phyloP scores from a whole-genome alignment of 2,113 vertebrate species.

The Salminus brasiliensis region DNA sequence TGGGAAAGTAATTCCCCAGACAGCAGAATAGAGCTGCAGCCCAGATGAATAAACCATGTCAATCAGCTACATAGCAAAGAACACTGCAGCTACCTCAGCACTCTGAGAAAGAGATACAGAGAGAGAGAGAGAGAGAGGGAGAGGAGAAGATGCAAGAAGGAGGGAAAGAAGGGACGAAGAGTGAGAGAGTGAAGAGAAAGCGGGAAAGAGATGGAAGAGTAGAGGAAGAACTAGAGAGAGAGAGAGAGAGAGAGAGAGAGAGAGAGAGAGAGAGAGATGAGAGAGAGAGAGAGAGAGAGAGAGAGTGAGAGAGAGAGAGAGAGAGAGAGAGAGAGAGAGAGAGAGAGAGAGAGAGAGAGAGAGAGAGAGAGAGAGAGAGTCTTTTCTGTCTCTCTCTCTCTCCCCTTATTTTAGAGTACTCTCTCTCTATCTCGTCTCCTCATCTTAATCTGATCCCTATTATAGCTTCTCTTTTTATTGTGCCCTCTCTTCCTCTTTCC shows the following conservation, averaged over 20 bases:
- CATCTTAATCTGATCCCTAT: conserved; percentile 32
- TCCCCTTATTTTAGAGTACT: conserved; percentile 20
- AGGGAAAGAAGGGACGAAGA: not conserved
- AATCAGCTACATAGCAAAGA: conserved; percentile 43
- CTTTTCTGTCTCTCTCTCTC: not conserved
- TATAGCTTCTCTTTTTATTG: not conserved
- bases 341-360: not conserved
- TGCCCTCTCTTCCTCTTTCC: not conserved
- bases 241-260: not conserved
- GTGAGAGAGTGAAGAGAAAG: not conserved
- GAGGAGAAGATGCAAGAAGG: not conserved
- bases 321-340: not conserved
- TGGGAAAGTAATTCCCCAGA: conserved; percentile 29
- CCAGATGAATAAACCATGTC: conserved; percentile 52
- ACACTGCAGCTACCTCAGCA: no score
- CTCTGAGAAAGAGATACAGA: not conserved
- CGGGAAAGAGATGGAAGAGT: not conserved
- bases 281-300: not conserved
- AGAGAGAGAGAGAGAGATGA: not conserved
- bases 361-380: not conserved
- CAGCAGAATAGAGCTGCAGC: conserved; percentile 18
- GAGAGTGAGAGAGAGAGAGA: not conserved
- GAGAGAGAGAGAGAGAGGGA: no score
- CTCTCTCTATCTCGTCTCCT: conserved; percentile 15
- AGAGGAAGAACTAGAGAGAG: not conserved